Percentiles rank a stretch among this genome's conserved stretches.
These are phyloP conservation scores for Harpalus rufipes DNA, from an alignment of 2,888 invertebrate genomes.

Conservation along the genomic window DNA sequence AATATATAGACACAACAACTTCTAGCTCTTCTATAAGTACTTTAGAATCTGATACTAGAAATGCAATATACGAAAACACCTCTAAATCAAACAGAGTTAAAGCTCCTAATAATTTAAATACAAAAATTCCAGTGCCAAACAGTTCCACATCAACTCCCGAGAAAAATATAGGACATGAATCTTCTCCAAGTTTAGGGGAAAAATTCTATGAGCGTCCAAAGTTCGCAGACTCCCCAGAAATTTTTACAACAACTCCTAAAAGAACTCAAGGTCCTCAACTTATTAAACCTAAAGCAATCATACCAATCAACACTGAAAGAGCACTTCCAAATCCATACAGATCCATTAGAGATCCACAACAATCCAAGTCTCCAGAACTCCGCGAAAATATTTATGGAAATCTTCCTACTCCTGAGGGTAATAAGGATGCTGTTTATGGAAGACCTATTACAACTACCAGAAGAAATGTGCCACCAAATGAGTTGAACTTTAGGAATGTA, in stretches of 20 bases:
- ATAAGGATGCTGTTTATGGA: slow-evolving; percentile 54
- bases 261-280: slow-evolving; percentile 74
- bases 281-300: slow-evolving; percentile 75
- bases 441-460: slow-evolving; percentile 42
- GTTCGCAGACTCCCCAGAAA: slow-evolving; percentile 68
- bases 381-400: slow-evolving; percentile 58
- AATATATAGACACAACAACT: slow-evolving; percentile 74
- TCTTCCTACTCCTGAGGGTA: slow-evolving; percentile 28
- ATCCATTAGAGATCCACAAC: slow-evolving; percentile 68
- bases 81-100: slow-evolving; percentile 70
- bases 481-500: slow-evolving; percentile 25
- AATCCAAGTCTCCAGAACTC: slow-evolving; percentile 39
- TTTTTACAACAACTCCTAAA: slow-evolving; percentile 73
- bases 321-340: slow-evolving; percentile 75
- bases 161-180: slow-evolving; percentile 57
- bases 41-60: slow-evolving; percentile 74
- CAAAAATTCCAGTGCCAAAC: slow-evolving; percentile 65
- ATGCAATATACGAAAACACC: slow-evolving; percentile 72
- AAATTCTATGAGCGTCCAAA: slow-evolving; percentile 68
- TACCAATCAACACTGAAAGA: slow-evolving; percentile 75
- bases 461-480: slow-evolving; percentile 36
- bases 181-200: slow-evolving; percentile 49
- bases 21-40: slow-evolving; percentile 75
- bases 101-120: slow-evolving; percentile 68
- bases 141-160: slow-evolving; percentile 66